Conservation (phyloP, 2,797 vertebrate species). For the Falco rusticolus region DNA sequence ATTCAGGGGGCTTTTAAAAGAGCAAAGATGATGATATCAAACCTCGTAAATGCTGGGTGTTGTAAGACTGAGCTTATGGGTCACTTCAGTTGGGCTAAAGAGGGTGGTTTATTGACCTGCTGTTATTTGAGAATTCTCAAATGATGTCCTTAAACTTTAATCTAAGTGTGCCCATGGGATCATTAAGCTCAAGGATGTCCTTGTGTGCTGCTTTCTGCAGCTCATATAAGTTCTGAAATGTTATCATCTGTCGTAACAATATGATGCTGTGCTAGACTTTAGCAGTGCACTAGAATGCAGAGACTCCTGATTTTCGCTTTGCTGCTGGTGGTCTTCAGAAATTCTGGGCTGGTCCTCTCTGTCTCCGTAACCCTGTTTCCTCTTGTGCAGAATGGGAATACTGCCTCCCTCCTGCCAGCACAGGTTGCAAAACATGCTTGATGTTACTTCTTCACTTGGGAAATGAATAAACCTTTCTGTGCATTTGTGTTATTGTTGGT, state of each 20-base stretch:
- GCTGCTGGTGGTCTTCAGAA: neutral
- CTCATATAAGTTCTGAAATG: neutral
- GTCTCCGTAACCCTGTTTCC: neutral
- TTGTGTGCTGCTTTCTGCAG: neutral
- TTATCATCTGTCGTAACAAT: neutral
- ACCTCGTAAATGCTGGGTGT: accelerated
- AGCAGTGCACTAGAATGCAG: neutral
- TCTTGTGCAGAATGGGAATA: accelerated
- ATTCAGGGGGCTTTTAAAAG: neutral
- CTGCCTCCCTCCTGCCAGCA: neutral
- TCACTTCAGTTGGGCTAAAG: neutral
- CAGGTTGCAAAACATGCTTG: neutral
- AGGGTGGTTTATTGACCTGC: neutral
- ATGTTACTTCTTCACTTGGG: neutral
- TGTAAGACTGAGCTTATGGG: neutral
- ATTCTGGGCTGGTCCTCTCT: neutral
- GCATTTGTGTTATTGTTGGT: accelerated
- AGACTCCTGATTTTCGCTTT: neutral
- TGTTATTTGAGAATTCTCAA: neutral
- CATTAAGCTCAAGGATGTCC: neutral
- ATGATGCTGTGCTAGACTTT: accelerated
- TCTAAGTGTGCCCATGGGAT: neutral
- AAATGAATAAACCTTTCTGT: neutral
- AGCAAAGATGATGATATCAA: neutral
- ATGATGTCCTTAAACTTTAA: neutral